Percentiles rank a stretch among this genome's conserved stretches.
Conservation (phyloP, 2,113 vertebrate genomes). For the Protobothrops flavoviridis region DNA sequence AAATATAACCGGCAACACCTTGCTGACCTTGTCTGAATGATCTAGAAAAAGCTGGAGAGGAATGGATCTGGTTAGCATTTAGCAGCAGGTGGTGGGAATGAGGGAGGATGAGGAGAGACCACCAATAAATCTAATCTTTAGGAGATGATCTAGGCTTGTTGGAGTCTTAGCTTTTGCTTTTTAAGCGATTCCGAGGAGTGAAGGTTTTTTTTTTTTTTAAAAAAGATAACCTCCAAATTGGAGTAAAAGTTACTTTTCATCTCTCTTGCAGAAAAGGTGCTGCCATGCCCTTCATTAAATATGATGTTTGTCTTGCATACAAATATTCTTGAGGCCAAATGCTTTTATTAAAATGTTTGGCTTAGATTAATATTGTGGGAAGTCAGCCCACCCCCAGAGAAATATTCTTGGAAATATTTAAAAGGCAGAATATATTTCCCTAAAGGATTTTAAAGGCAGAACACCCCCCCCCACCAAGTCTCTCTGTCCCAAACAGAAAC, state of each 20-base stretch:
- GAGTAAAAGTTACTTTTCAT: background rate
- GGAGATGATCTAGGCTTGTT: background rate
- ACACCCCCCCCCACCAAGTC: too few species aligned
- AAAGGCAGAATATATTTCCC: too few species aligned
- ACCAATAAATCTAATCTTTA: background rate
- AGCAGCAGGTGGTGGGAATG: background rate
- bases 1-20: background rate
- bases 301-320: background rate
- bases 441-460: too few species aligned
- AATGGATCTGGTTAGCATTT: background rate
- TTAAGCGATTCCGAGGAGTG: background rate
- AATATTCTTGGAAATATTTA: too few species aligned
- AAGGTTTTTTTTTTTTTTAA: background rate
- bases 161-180: background rate
- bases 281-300: background rate
- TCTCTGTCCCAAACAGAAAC: too few species aligned
- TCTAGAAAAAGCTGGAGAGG: background rate
- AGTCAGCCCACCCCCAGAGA: too few species aligned
- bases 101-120: background rate
- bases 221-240: background rate
- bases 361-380: too few species aligned
- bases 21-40: background rate
- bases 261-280: background rate
- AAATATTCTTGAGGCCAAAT: slow-evolving; percentile 5
- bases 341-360: background rate